Evolutionary conservation across 2,888 invertebrate genomes (phyloP).

Genomic region (Polia nebulosa): DNA sequence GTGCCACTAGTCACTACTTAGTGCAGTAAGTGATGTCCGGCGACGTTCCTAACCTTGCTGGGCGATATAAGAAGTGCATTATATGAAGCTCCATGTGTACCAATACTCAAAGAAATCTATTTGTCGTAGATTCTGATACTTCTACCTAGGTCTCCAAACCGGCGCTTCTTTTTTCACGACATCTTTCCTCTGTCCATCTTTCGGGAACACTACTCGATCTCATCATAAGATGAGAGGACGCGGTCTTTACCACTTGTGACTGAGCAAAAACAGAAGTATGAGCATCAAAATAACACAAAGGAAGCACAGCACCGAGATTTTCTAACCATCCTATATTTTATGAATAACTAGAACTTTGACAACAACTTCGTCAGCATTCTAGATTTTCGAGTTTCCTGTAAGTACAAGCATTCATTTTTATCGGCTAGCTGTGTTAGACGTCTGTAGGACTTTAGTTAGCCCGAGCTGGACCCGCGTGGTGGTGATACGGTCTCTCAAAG

Average conservation of each 20-base stretch:
- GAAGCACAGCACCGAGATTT: neutral
- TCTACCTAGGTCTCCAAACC: slow-evolving; percentile 39
- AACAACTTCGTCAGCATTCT: neutral
- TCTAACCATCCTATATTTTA: neutral
- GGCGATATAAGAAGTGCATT: slow-evolving; percentile 8
- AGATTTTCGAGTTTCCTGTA: neutral
- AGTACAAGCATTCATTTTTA: neutral
- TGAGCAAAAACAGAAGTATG: slow-evolving; percentile 37
- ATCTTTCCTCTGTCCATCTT: slow-evolving; percentile 6
- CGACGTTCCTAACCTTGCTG: neutral
- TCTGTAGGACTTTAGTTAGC: neutral
- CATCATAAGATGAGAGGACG: slow-evolving; percentile 6
- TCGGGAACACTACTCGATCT: neutral
- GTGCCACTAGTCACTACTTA: neutral
- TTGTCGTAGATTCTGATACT: slow-evolving; percentile 17
- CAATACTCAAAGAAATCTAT: slow-evolving; percentile 10
- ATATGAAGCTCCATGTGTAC: neutral
- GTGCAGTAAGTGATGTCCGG: neutral
- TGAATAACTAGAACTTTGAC: neutral
- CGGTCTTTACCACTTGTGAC: slow-evolving; percentile 20
- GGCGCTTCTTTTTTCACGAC: slow-evolving; percentile 25
- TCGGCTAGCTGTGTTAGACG: neutral
- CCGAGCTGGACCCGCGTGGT: neutral
- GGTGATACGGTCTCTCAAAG: neutral
- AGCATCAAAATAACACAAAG: neutral